phyloP scores from a whole-genome alignment of 2,888 invertebrate genomes.

The Sinopyrophorus schimmeli region DNA sequence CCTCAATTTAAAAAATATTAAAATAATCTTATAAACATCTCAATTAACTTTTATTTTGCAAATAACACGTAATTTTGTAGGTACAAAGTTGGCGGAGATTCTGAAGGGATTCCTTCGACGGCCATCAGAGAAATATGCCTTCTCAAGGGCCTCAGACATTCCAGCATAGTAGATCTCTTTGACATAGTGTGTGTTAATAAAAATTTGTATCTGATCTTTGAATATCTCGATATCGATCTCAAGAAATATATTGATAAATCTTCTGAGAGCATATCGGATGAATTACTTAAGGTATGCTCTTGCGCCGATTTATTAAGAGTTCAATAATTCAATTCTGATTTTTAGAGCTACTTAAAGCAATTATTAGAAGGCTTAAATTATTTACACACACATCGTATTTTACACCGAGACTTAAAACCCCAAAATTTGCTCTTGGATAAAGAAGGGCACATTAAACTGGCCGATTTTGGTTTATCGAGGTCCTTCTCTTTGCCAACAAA shows the following conservation, averaged over 20 bases:
- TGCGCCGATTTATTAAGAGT: slow-evolving; percentile 22
- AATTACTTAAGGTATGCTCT: slow-evolving; percentile 67
- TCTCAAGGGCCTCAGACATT: slow-evolving; percentile 86
- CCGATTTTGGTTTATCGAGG: slow-evolving; percentile 95
- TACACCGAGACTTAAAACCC: slow-evolving; percentile 94
- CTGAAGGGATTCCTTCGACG: slow-evolving; percentile 97
- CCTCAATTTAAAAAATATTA: too few relatives aligned
- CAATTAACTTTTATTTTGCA: too few relatives aligned
- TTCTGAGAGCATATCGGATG: slow-evolving; percentile 64
- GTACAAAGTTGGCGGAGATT: slow-evolving; percentile 59
- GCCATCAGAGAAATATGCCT: slow-evolving; percentile 95
- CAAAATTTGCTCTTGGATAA: slow-evolving; percentile 92
- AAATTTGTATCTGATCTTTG: slow-evolving; percentile 91
- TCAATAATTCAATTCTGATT: slow-evolving; percentile 8
- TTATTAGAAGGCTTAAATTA: slow-evolving; percentile 85
- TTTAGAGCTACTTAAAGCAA: slow-evolving; percentile 81
- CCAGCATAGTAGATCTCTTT: slow-evolving; percentile 84
- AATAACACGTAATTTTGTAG: slow-evolving; percentile 5
- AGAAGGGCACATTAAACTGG: slow-evolving; percentile 87
- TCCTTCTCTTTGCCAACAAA: slow-evolving; percentile 90
- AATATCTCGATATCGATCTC: slow-evolving; percentile 90
- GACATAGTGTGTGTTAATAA: slow-evolving; percentile 87
- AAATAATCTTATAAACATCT: too few relatives aligned
- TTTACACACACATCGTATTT: slow-evolving; percentile 85
- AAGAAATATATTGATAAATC: slow-evolving; percentile 83